Base-by-base conservation (phyloP, 2,113 vertebrate genomes). In the Anhinga anhinga region DNA sequence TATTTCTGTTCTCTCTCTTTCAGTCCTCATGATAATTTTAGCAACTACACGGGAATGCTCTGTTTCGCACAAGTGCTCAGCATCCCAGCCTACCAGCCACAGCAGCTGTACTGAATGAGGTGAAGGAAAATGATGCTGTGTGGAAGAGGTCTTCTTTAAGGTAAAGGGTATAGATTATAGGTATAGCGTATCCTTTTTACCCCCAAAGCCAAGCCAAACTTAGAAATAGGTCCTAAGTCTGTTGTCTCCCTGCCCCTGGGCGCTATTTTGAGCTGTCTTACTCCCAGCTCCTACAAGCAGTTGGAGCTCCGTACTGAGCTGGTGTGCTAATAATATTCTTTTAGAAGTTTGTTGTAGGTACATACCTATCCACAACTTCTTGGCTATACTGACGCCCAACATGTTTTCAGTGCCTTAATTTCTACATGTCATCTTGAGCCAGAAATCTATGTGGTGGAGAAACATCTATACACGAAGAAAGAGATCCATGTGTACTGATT, bases 21-120 rank as follows among this genome's bases (percentile, higher is more conserved):
- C n/a, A 76, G 53, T 65, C 47, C 61, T 85, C 30, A 7, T 23
- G 61, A 44, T 88, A 88, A 92, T 94, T 95, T 95, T 93, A 92
- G 74, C 66, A 85, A 79, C n/a, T 44, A 66, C 38, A 56, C 61
- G 72, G 88, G 85, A 94, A 67, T 1, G 5, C 30, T 90, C 42
- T 40, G 30, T 61, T 87, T 85, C 9, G 2, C 30, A 23, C n/a
- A 76, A 71, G 66, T 0, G 4, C 79, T 82, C 5, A 38, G 52
- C 2, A 2, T 69, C 17, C 4, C 13, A 71, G 65, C 21, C 59
- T 56, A 49, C 22, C 56, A 85, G 52, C 47, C 56, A n/a, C 66
- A 82, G 61, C 65, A 59, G 74, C 66, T 85, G 47, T 67, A 59
- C 47, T 63, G 73, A 40, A 44, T 15, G 32, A 76, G 27, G 9